Percentiles rank a stretch among this genome's conserved stretches.
phyloP scores from a whole-genome alignment of 1,140 invertebrate genomes.

The Stratiolaelaps scimitus region DNA sequence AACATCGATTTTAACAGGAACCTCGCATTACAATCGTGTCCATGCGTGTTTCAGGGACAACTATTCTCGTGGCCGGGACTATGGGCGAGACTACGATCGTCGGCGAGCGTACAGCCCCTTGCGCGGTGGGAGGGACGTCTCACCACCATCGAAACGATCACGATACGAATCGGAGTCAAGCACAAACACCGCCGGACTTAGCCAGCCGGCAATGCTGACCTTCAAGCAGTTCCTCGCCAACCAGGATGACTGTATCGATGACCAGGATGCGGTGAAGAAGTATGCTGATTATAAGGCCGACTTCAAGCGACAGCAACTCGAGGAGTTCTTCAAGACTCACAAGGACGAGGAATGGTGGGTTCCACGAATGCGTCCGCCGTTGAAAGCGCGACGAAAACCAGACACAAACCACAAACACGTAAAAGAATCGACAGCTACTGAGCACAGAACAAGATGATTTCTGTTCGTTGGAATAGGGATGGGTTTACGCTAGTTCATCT shows the following conservation, averaged over 20 bases:
- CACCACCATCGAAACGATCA: background rate
- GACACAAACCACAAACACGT: no score
- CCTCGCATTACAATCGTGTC: no score
- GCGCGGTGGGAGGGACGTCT: background rate
- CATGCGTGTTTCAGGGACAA: slow-evolving; percentile 5
- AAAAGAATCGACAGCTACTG: background rate
- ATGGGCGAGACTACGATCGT: slow-evolving; percentile 8
- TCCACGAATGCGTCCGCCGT: slow-evolving; percentile 28
- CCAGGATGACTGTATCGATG: slow-evolving; percentile 92
- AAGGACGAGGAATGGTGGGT: slow-evolving; percentile 99
- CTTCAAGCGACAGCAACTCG: slow-evolving; percentile 86
- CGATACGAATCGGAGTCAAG: slow-evolving; percentile 35
- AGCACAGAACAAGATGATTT: slow-evolving; percentile 10
- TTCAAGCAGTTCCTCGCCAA: slow-evolving; percentile 92
- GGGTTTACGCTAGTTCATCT: no score
- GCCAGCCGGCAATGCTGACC: slow-evolving; percentile 83
- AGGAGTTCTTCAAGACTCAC: slow-evolving; percentile 96
- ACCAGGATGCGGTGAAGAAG: slow-evolving; percentile 89
- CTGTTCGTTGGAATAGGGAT: no score
- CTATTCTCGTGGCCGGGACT: slow-evolving; percentile 30
- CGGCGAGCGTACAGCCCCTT: slow-evolving; percentile 15
- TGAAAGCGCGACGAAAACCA: no score
- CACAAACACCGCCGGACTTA: slow-evolving; percentile 36
- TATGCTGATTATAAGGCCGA: slow-evolving; percentile 98
- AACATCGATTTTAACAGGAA: background rate